Evolutionary conservation across 2,797 vertebrate genomes (phyloP), one percentile per base, ranked within the genome.

Genomic region (Botia kubotai): DNA sequence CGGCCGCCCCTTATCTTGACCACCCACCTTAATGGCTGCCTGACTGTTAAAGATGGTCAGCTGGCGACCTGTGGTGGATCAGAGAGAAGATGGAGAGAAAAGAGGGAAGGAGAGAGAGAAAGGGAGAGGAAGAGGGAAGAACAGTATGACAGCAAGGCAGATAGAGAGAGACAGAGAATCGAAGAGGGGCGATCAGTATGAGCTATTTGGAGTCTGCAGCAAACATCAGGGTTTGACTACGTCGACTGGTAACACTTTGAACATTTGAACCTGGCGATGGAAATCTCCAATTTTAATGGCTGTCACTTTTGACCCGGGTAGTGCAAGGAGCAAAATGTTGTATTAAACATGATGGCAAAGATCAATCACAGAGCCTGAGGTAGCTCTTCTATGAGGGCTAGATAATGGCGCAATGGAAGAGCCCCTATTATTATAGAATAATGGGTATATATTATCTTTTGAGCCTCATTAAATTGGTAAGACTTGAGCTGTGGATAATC

Each of bases 11-110:
- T 96, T 96, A 90, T 98, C 97, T 62, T 94, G 93, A 83, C 97
- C 97, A 29, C 97, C 97, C 14, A 98, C 97, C 91, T 96, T 97
- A 90, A 98, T 97, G 83, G 94, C 94, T 2, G 97, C 97, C 91
- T 98, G 97, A 91, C 96, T 98, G 92, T 98, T 98, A 92, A 98
- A 98, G 93, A 98, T 98, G 87, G 97, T 98, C 91, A 98, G 90
- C 93, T 98, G 97, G 85, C 97, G 96, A 90, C 97, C 97, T 98
- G 88, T 1, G 55, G 63, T 72, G 33, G 16, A 72, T 63, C 58
- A 83, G 58, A 70, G 36, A 70, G 70, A 52, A 23, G 67, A 78
- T 26, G 71, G 26, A 72, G 69, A 76, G 71, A 53, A 50, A 75
- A 67, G 52, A 88, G 81, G 77, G 84, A 86, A 23, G 69, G 81